Evolutionary conservation across 2,888 invertebrate genomes (phyloP).

Genomic region (Steinernema carpocapsae): DNA sequence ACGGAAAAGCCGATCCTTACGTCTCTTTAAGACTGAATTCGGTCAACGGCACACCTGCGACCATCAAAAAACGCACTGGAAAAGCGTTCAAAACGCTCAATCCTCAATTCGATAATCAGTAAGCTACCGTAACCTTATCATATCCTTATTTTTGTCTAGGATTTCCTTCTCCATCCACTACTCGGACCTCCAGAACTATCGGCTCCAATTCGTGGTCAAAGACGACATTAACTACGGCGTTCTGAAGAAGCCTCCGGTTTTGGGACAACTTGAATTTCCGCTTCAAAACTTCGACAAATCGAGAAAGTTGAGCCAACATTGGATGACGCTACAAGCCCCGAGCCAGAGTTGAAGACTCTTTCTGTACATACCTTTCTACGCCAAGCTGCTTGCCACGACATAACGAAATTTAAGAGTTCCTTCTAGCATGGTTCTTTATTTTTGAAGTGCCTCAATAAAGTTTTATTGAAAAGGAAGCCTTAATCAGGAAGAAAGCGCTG

Average conservation of each 20-base stretch:
- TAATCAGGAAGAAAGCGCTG: too few relatives aligned
- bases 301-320: conserved; percentile 41
- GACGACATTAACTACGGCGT: conserved; percentile 65
- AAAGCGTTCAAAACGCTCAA: conserved; percentile 38
- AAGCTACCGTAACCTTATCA: conserved; percentile 33
- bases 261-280: conserved; percentile 60
- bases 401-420: background rate
- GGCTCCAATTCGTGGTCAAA: conserved; percentile 63
- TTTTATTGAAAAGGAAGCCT: too few relatives aligned
- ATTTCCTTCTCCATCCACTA: conserved; percentile 62
- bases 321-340: conserved; percentile 36
- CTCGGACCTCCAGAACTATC: conserved; percentile 60
- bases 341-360: background rate
- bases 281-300: conserved; percentile 48
- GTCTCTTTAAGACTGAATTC: conserved; percentile 58
- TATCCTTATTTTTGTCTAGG: conserved; percentile 43
- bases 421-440: background rate
- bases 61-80: conserved; percentile 39
- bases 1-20: conserved; percentile 51
- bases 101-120: conserved; percentile 65
- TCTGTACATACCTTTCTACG: conserved; percentile 1
- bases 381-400: background rate
- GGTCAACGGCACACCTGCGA: conserved; percentile 37
- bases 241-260: conserved; percentile 56
- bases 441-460: conserved; percentile 27